Evolutionary conservation across 2,113 vertebrate species (phyloP), one percentile per base, ranked within the genome.

Genomic region (Cettia cetti): DNA sequence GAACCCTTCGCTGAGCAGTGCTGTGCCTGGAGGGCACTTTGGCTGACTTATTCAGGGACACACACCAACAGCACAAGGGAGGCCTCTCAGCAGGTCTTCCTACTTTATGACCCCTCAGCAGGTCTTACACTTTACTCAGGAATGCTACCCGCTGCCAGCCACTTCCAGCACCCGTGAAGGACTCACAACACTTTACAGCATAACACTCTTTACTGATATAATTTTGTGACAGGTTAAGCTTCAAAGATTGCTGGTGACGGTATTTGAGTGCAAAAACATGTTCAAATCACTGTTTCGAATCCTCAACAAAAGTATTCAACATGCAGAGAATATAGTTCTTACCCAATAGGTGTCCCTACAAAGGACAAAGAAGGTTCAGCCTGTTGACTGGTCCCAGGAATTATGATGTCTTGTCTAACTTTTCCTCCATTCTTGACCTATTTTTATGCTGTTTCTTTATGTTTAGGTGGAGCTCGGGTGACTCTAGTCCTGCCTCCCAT

Each of bases 241-340:
- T 66, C 0, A 0, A 50, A 12, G 31, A 42, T 42, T 66, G 26
- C 9, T 1, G 0, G 4, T 42, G 44, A 42, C 17, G 42, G 9
- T 35, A 37, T 37, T 71, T 59, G 35, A 50, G 11, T 31, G 13
- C 16, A 76, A 50, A 66, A 57, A 5, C 11, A 17, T 21, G 33
- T 35, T 42, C 21, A 76, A 50, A 76, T 31, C 4, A 31, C 44
- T 59, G 2, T 50, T 17, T 42, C 1, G 0, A 50, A 42, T 50
- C 13, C 16, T 14, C 26, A 50, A 1, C 26, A 31, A 16, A 76
- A 59, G 21, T 35, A 21, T 11, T 59, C 37, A 52, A 21, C 15
- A 31, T 27, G 22, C 11, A 66, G 6, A 59, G 61, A 18, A 11
- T 18, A 22, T 28, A 50, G 26, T 27, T 68, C 44, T 59, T 22